These are phyloP conservation scores for Hemibagrus wyckioides DNA, from an alignment of 2,113 vertebrate genomes.

Conservation along the genomic window DNA sequence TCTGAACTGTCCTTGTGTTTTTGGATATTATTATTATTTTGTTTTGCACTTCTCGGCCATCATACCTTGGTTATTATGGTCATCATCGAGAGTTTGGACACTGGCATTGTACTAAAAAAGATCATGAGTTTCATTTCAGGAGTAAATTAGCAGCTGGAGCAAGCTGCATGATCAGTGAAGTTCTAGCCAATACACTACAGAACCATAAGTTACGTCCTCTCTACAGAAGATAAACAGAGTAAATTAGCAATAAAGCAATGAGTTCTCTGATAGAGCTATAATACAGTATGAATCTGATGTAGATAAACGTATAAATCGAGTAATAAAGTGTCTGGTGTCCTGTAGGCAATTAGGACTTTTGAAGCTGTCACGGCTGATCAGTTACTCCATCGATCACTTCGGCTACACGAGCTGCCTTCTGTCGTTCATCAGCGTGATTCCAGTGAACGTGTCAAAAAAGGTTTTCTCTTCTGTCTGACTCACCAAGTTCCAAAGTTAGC, in stretches of 20 bases:
- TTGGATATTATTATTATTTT: no score
- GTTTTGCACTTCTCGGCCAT: no score
- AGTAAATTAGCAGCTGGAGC: neutral
- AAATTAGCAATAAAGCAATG: neutral
- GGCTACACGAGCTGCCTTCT: neutral
- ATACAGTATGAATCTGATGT: neutral
- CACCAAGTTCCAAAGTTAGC: neutral
- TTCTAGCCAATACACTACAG: neutral
- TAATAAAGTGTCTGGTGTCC: neutral
- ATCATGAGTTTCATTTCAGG: neutral
- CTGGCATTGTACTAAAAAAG: neutral
- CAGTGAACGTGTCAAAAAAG: neutral
- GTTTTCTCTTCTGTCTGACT: neutral
- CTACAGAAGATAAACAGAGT: neutral
- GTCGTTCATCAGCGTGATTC: neutral
- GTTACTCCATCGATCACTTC: neutral
- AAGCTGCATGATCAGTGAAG: neutral
- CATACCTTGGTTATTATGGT: no score
- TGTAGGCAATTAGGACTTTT: neutral
- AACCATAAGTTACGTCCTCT: neutral
- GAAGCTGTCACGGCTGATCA: constrained; percentile 9
- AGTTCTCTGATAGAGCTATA: neutral
- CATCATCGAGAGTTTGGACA: neutral
- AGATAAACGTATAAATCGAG: neutral
- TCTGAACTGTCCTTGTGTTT: no score